Percentiles rank a stretch among this genome's conserved stretches.
phyloP scores from a whole-genome alignment of 2,888 invertebrate species.

The Pachymerium ferrugineum region DNA sequence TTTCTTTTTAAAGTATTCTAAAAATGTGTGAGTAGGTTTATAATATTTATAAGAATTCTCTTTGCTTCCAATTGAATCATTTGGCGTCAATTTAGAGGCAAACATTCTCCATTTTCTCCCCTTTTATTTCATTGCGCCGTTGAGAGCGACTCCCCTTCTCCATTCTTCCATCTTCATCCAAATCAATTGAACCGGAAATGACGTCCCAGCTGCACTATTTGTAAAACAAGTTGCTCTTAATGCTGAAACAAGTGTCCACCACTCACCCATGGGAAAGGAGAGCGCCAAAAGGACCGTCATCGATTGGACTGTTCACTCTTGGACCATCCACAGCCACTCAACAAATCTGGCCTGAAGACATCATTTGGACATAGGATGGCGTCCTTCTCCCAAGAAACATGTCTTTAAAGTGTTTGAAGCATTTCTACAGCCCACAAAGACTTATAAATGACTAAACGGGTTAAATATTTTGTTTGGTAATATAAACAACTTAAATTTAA shows the following conservation, averaged over 20 bases:
- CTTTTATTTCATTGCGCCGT: neutral
- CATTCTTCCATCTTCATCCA: slow-evolving; percentile 4
- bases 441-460: neutral
- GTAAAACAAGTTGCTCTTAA: slow-evolving; percentile 21
- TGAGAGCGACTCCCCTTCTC: neutral
- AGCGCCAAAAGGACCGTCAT: neutral
- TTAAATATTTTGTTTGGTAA: too few relatives aligned
- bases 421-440: neutral
- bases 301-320: slow-evolving; percentile 1
- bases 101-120: neutral
- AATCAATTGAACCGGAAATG: slow-evolving; percentile 18
- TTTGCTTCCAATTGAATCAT: too few relatives aligned
- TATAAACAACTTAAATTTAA: too few relatives aligned
- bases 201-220: slow-evolving; percentile 12
- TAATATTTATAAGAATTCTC: too few relatives aligned
- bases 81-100: neutral
- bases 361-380: neutral
- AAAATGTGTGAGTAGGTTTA: too few relatives aligned
- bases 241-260: slow-evolving; percentile 13
- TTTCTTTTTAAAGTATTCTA: too few relatives aligned
- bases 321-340: neutral
- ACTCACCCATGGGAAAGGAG: neutral
- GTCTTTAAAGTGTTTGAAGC: neutral
- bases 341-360: slow-evolving; percentile 10
- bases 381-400: neutral